Evolutionary conservation across 2,797 vertebrate species (phyloP).

Genomic region (Yasuhikotakia modesta): DNA sequence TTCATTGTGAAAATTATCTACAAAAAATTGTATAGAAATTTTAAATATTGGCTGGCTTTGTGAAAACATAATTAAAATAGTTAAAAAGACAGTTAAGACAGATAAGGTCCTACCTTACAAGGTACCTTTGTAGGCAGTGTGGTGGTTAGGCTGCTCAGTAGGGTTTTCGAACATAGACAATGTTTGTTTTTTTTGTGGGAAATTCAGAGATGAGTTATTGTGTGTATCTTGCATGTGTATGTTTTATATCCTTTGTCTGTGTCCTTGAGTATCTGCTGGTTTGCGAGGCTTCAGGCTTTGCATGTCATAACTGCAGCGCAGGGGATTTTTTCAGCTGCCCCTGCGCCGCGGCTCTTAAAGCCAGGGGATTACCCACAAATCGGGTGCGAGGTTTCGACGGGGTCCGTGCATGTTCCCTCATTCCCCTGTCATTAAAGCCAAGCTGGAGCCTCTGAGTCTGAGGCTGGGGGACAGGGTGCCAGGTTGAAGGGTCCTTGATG

Average conservation of each 20-base stretch:
- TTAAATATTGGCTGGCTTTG: too few relatives aligned
- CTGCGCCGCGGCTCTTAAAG: constrained; percentile 71
- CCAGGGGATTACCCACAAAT: constrained; percentile 74
- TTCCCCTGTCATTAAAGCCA: constrained; percentile 66
- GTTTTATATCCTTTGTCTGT: constrained; percentile 36
- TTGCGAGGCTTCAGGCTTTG: constrained; percentile 63
- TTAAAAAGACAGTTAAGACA: too few relatives aligned
- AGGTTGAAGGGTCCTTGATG: constrained; percentile 66
- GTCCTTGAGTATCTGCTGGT: constrained; percentile 53
- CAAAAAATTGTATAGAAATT: too few relatives aligned
- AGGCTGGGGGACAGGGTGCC: constrained; percentile 56
- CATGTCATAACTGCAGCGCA: constrained; percentile 67
- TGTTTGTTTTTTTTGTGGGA: background rate
- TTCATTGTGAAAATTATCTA: too few relatives aligned
- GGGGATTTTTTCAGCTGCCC: constrained; percentile 71
- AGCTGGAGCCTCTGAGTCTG: constrained; percentile 75
- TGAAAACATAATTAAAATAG: too few relatives aligned
- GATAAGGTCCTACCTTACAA: too few relatives aligned
- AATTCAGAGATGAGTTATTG: constrained; percentile 6
- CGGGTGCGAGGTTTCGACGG: constrained; percentile 72
- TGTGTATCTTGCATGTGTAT: constrained; percentile 16
- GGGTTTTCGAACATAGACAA: constrained; percentile 16
- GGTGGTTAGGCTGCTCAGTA: too few relatives aligned
- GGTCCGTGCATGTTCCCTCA: constrained; percentile 67
- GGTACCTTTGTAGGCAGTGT: too few relatives aligned